Percentiles rank a stretch among this genome's conserved stretches.
These are phyloP conservation scores for Acanthosepion lycidas DNA, from an alignment of 2,888 invertebrate species.

Conservation along the genomic window DNA sequence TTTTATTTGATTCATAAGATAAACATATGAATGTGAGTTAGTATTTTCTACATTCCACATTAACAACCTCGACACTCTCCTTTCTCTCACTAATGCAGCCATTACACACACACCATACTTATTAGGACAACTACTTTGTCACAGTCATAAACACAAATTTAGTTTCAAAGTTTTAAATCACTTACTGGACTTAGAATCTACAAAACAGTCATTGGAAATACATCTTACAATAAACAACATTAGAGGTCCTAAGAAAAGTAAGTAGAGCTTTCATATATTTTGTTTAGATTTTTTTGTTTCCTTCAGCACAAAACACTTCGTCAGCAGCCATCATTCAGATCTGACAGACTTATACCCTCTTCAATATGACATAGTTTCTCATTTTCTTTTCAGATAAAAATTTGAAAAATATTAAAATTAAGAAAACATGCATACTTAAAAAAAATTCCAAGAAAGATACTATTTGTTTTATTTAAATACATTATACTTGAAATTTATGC, in stretches of 20 bases:
- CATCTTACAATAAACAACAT: neutral
- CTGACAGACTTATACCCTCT: neutral
- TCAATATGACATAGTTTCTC: neutral
- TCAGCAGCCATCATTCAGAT: neutral
- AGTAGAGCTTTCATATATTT: neutral
- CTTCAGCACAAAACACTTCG: neutral
- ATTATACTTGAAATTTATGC: neutral
- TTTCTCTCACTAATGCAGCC: neutral
- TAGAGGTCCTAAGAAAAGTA: neutral
- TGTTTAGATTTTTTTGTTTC: neutral
- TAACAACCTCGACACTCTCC: neutral
- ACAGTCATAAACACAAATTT: neutral
- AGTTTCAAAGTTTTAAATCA: neutral
- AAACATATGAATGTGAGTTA: neutral
- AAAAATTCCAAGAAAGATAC: neutral
- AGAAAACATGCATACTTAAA: neutral
- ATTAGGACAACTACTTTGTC: neutral
- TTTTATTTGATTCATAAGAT: neutral
- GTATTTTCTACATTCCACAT: neutral
- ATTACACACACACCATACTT: slow-evolving; percentile 33
- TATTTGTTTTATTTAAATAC: neutral
- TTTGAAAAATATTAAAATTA: neutral
- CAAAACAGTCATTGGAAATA: neutral
- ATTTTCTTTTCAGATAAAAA: neutral
- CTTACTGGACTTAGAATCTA: neutral